These are phyloP conservation scores for Scyliorhinus canicula DNA, from an alignment of 2,797 vertebrate species.

Conservation along the genomic window DNA sequence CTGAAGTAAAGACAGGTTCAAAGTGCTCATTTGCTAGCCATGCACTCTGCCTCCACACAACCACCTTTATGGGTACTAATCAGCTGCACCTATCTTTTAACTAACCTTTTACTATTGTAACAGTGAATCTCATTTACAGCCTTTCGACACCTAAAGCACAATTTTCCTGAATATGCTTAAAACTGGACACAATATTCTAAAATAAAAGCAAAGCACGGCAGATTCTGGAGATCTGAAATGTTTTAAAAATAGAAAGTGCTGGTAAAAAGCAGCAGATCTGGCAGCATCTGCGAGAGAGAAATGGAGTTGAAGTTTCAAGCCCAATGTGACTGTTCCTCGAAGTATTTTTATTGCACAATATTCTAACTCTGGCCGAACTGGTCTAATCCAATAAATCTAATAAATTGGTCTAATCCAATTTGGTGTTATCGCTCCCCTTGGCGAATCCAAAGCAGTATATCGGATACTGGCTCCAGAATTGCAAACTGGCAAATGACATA, in stretches of 20 bases:
- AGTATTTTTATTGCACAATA: background rate
- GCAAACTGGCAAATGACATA: background rate
- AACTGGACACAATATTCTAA: background rate
- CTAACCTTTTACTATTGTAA: background rate
- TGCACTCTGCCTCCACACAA: background rate
- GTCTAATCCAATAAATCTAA: background rate
- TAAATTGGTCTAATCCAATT: too few species aligned
- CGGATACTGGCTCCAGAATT: background rate
- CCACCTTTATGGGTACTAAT: background rate
- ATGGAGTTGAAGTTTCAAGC: too few species aligned
- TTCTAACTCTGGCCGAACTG: background rate
- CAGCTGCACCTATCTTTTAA: background rate
- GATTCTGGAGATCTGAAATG: too few species aligned
- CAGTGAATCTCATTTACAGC: background rate
- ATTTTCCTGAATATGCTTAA: background rate
- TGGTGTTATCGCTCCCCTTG: background rate
- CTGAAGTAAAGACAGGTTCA: too few species aligned
- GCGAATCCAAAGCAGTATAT: background rate
- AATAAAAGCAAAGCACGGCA: too few species aligned
- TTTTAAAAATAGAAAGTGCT: too few species aligned
- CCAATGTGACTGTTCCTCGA: too few species aligned
- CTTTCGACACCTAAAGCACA: background rate
- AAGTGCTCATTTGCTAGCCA: background rate
- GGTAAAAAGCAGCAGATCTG: too few species aligned
- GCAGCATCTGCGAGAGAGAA: too few species aligned